These are phyloP conservation scores for Lepidochitona cinerea DNA, from an alignment of 2,888 invertebrate genomes.

Conservation along the genomic window DNA sequence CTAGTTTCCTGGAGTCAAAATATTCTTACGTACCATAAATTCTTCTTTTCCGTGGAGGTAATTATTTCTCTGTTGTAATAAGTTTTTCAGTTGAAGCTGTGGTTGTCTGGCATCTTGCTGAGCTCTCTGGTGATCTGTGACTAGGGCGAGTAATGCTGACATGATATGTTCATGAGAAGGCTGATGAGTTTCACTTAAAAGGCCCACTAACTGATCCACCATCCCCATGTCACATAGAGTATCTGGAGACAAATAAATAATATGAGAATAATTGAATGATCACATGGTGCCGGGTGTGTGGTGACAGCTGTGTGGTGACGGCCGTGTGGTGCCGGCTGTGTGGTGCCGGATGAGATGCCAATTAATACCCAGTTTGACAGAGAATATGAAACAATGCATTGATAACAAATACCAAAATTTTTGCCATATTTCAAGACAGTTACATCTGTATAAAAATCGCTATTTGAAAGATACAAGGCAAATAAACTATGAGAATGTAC, in stretches of 20 bases:
- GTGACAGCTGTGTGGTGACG: too few relatives aligned
- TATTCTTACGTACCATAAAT: conserved; percentile 59
- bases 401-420: too few relatives aligned
- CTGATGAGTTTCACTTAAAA: conserved; percentile 65
- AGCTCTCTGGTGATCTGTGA: conserved; percentile 70
- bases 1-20: background rate
- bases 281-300: too few relatives aligned
- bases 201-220: conserved; percentile 68
- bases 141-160: conserved; percentile 72
- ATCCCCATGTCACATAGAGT: conserved; percentile 69
- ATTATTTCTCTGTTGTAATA: conserved; percentile 69
- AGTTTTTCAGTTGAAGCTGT: conserved; percentile 70
- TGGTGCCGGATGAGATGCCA: too few relatives aligned
- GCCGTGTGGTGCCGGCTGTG: too few relatives aligned
- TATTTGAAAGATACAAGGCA: too few relatives aligned
- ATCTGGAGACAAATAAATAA: conserved; percentile 53
- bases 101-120: conserved; percentile 71
- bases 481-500: too few relatives aligned
- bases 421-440: too few relatives aligned
- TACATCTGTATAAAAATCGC: too few relatives aligned
- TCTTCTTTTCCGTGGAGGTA: conserved; percentile 71
- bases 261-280: too few relatives aligned
- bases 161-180: conserved; percentile 74
- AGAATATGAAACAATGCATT: too few relatives aligned
- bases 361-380: too few relatives aligned